phyloP scores from a whole-genome alignment of 2,888 invertebrate species.

The Eumacrocentrus americanus region DNA sequence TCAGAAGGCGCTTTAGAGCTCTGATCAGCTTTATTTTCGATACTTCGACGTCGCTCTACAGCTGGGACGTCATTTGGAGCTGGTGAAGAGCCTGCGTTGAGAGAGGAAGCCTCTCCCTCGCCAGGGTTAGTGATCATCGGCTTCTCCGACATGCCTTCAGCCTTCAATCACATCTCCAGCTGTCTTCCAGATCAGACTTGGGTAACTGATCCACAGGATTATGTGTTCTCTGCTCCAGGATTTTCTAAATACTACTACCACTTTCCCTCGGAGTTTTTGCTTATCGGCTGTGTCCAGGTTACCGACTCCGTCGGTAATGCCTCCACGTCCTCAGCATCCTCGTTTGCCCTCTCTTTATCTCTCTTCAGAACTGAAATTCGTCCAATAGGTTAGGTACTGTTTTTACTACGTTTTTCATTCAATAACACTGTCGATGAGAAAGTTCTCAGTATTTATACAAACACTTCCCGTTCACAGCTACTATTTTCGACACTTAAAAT shows the following conservation, averaged over 20 bases:
- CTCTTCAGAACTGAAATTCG: not conserved
- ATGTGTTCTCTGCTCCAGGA: not conserved
- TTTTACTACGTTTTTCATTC: conserved; percentile 1
- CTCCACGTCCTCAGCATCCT: conserved; percentile 20
- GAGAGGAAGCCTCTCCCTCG: conserved; percentile 20
- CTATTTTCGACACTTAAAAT: too few species aligned
- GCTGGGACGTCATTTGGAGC: not conserved
- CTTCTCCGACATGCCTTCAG: conserved; percentile 25
- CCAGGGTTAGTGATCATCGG: conserved; percentile 15
- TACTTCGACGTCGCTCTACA: not conserved
- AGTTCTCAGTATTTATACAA: too few species aligned
- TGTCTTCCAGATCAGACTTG: conserved; percentile 8
- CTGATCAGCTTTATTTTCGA: not conserved
- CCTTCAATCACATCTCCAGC: conserved; percentile 6
- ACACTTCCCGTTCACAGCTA: too few species aligned
- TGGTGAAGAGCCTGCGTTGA: not conserved
- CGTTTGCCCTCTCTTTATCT: not conserved
- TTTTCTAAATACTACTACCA: conserved; percentile 6
- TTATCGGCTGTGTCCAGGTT: conserved; percentile 25
- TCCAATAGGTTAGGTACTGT: conserved; percentile 15
- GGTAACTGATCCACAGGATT: not conserved
- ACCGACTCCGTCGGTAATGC: conserved; percentile 27
- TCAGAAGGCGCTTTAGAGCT: too few species aligned
- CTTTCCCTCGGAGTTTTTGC: conserved; percentile 2
- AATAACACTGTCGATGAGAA: too few species aligned